Conservation (phyloP, 2,797 vertebrate species). For the Gambusia yucatana region DNA sequence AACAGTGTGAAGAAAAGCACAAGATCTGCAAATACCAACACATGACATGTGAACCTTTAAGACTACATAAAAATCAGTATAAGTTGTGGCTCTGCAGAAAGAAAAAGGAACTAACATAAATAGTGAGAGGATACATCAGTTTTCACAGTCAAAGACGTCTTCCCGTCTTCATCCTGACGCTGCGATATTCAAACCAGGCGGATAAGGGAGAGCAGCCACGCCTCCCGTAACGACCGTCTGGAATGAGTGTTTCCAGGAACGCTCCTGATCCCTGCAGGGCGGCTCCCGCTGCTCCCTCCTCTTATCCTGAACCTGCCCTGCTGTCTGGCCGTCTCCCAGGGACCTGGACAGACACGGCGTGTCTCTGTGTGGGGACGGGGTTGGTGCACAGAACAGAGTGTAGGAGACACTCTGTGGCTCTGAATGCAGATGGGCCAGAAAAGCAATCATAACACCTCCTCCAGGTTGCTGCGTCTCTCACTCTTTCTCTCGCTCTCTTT, state of each 20-base stretch:
- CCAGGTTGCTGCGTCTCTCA: conserved; percentile 32
- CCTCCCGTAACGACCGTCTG: conserved; percentile 25
- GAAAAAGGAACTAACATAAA: conserved; percentile 23
- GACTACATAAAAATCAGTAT: conserved; percentile 26
- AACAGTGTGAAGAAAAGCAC: conserved; percentile 33
- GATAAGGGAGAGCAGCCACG: conserved; percentile 30
- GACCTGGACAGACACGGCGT: conserved; percentile 53
- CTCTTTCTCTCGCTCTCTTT: neutral
- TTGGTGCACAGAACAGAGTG: conserved; percentile 28
- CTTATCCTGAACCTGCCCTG: conserved; percentile 35
- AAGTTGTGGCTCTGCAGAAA: conserved; percentile 11
- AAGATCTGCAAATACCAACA: conserved; percentile 36
- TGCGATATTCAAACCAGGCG: conserved; percentile 40
- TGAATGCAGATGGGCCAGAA: conserved; percentile 51
- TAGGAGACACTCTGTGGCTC: conserved; percentile 44
- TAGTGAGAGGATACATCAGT: conserved; percentile 5
- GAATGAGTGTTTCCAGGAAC: conserved; percentile 9
- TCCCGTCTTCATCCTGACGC: conserved; percentile 18
- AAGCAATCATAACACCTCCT: conserved; percentile 43
- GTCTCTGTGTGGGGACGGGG: conserved; percentile 32
- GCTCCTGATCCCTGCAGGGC: conserved; percentile 24
- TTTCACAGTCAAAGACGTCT: conserved; percentile 16
- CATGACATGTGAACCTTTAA: conserved; percentile 17
- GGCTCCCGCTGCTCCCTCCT: conserved; percentile 25
- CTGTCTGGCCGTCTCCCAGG: conserved; percentile 36